Conservation (phyloP, 1,140 invertebrate genomes). For the Diprion similis region DNA sequence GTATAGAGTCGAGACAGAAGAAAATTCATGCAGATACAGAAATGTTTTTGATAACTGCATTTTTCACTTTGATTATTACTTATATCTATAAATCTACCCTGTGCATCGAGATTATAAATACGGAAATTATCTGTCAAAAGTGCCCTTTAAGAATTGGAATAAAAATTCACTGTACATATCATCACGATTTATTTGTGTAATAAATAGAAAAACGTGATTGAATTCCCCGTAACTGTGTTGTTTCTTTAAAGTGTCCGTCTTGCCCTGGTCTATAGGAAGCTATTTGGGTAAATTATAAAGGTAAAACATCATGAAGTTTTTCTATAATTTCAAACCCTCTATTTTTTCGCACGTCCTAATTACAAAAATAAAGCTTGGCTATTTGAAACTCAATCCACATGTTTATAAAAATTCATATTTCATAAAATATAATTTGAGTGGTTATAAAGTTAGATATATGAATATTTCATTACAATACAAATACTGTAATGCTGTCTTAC, state of each 20-base stretch:
- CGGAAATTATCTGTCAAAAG: neutral
- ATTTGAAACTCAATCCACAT: too few species aligned
- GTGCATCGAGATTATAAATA: neutral
- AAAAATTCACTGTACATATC: neutral
- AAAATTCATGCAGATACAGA: neutral
- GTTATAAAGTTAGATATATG: neutral
- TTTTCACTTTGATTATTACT: neutral
- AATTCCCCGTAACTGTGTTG: too few species aligned
- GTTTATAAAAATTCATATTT: too few species aligned
- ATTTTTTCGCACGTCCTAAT: neutral
- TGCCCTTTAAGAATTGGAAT: neutral
- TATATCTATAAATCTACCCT: neutral
- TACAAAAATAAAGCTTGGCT: neutral
- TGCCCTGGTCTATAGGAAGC: too few species aligned
- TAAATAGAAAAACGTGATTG: too few species aligned
- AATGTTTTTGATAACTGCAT: neutral
- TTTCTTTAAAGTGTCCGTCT: too few species aligned
- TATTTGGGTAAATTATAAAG: neutral
- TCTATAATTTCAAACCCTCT: neutral
- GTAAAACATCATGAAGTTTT: neutral
- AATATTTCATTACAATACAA: neutral
- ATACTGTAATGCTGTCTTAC: constrained; percentile 5
- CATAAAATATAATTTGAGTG: too few species aligned
- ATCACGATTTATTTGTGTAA: neutral
- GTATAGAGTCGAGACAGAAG: too few species aligned